Conservation (phyloP, 2,797 vertebrate species). For the Dallia pectoralis region DNA sequence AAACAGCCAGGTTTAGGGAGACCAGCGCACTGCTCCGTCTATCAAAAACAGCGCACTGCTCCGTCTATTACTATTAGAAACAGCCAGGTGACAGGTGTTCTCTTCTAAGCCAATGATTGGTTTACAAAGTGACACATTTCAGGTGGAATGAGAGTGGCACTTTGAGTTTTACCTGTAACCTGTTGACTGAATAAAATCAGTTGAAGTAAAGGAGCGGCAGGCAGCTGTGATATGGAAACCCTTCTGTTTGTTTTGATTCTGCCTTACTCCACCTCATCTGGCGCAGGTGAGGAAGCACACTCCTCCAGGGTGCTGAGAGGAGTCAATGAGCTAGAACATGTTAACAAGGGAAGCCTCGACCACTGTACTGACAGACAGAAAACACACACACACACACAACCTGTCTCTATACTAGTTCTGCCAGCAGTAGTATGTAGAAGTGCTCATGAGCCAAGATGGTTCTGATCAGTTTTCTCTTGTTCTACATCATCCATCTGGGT, state of each 20-base stretch:
- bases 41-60: too few relatives aligned
- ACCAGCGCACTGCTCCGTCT: too few relatives aligned
- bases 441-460: too few relatives aligned
- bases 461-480: too few relatives aligned
- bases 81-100: too few relatives aligned
- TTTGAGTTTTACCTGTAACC: background rate
- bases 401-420: background rate
- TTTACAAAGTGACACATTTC: too few relatives aligned
- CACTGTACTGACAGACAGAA: conserved; percentile 69
- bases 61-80: too few relatives aligned
- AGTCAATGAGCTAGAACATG: conserved; percentile 79
- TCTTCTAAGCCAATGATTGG: too few relatives aligned
- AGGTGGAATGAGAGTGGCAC: too few relatives aligned
- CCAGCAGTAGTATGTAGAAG: too few relatives aligned
- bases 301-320: conserved; percentile 66
- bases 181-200: background rate
- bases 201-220: background rate
- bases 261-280: conserved; percentile 68
- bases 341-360: conserved; percentile 74
- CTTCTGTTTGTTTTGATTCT: conserved; percentile 77
- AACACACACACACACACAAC: background rate
- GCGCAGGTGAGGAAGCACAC: conserved; percentile 43
- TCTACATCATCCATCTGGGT: too few relatives aligned
- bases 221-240: conserved; percentile 62
- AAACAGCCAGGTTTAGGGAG: too few relatives aligned